Percentiles rank a stretch among this genome's conserved stretches.
Evolutionary conservation across 2,797 vertebrate genomes (phyloP).

Genomic region (Lagothrix lagotricha): DNA sequence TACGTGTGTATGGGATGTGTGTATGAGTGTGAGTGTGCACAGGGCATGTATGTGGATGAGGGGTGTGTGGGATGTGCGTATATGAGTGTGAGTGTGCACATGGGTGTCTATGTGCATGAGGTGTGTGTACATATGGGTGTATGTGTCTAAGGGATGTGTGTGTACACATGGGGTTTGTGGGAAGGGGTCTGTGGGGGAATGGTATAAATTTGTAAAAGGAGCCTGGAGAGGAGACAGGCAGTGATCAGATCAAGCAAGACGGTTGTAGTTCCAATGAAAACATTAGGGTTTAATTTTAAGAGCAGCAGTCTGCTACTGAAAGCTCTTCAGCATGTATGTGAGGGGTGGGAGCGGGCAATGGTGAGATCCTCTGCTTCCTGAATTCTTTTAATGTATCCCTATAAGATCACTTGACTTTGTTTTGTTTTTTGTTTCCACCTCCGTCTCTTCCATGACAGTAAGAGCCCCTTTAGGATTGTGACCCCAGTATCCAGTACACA

Average conservation of each 20-base stretch:
- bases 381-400: background rate
- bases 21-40: too few species aligned
- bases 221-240: background rate
- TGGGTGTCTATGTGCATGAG: background rate
- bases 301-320: background rate
- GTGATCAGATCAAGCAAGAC: background rate
- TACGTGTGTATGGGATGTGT: background rate
- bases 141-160: background rate
- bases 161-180: background rate
- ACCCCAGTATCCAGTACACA: background rate
- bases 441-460: background rate
- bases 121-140: background rate
- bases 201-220: background rate
- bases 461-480: background rate
- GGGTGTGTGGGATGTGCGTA: background rate
- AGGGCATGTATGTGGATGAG: background rate
- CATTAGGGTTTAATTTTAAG: background rate
- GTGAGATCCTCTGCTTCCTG: background rate
- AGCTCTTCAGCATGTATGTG: background rate
- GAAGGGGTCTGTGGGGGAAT: background rate
- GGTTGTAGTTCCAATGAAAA: background rate
- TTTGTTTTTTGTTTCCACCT: background rate
- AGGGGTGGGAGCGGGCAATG: background rate
- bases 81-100: too few species aligned
- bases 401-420: background rate